These are phyloP conservation scores for Hephaestus fuliginosus DNA, from an alignment of 2,797 vertebrate genomes.

Conservation along the genomic window DNA sequence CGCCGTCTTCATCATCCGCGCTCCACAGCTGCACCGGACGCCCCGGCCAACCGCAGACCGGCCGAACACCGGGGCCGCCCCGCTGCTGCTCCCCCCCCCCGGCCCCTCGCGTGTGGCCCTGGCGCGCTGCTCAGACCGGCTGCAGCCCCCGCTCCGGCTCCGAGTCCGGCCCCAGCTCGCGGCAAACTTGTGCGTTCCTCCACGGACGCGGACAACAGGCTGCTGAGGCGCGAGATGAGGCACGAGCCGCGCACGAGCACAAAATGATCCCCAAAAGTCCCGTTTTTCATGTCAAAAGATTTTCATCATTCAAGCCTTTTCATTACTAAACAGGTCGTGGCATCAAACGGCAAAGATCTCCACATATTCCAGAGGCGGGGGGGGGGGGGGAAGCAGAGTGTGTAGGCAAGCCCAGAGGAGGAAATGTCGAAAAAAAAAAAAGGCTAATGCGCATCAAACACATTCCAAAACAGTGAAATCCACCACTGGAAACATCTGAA, in stretches of 20 bases:
- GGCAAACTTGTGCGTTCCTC: slow-evolving; percentile 77
- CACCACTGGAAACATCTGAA: slow-evolving; percentile 58
- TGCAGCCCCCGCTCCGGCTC: slow-evolving; percentile 45
- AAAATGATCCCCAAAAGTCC: slow-evolving; percentile 72
- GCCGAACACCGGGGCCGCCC: slow-evolving; percentile 63
- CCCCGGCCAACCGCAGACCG: slow-evolving; percentile 54
- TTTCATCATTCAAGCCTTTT: slow-evolving; percentile 66
- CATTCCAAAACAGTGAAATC: slow-evolving; percentile 71
- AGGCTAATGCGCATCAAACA: slow-evolving; percentile 69
- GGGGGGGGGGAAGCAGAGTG: slow-evolving; percentile 6
- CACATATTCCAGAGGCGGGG: slow-evolving; percentile 57
- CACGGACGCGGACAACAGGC: slow-evolving; percentile 77
- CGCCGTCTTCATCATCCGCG: slow-evolving; percentile 67
- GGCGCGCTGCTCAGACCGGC: slow-evolving; percentile 60
- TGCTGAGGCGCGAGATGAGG: slow-evolving; percentile 70
- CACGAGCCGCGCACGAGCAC: slow-evolving; percentile 72
- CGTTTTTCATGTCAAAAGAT: slow-evolving; percentile 81
- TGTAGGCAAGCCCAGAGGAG: slow-evolving; percentile 53
- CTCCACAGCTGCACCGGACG: slow-evolving; percentile 67
- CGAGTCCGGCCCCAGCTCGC: slow-evolving; percentile 51
- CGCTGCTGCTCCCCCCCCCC: slow-evolving; percentile 54
- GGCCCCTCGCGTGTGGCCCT: slow-evolving; percentile 62
- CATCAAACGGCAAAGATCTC: slow-evolving; percentile 14
- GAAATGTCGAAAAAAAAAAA: slow-evolving; percentile 38
- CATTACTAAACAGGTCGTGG: slow-evolving; percentile 40